Conservation (phyloP, 2,888 invertebrate species). For the Acrobasis consociella region DNA sequence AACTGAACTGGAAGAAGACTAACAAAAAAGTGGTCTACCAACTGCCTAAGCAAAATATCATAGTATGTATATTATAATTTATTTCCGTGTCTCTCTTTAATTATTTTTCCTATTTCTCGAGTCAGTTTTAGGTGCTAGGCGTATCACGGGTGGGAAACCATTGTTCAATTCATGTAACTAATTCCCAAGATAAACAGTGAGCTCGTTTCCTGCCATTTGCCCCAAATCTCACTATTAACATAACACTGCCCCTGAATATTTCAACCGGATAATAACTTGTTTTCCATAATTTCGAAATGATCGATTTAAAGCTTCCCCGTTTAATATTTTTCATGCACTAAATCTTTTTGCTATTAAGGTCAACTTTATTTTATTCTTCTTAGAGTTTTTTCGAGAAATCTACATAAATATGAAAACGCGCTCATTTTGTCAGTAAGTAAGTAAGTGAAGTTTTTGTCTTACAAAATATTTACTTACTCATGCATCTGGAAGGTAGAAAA, state of each 20-base stretch:
- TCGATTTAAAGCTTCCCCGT: slow-evolving; percentile 9
- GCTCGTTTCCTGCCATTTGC: slow-evolving; percentile 41
- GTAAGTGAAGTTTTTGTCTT: too few relatives aligned
- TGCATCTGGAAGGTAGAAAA: too few relatives aligned
- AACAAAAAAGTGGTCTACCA: too few relatives aligned
- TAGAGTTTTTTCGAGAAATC: too few relatives aligned
- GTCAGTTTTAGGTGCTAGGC: too few relatives aligned
- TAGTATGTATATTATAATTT: too few relatives aligned
- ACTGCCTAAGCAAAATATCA: too few relatives aligned
- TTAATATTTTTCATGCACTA: background rate
- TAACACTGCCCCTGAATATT: slow-evolving; percentile 64
- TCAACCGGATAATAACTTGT: slow-evolving; percentile 46
- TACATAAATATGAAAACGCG: background rate
- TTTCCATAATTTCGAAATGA: slow-evolving; percentile 21
- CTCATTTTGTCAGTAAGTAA: background rate
- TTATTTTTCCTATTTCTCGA: too few relatives aligned
- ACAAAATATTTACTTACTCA: too few relatives aligned
- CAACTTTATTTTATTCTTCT: background rate
- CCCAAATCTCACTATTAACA: slow-evolving; percentile 61
- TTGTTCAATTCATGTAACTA: background rate
- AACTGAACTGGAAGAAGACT: too few relatives aligned
- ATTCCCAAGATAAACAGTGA: background rate
- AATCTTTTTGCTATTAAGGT: slow-evolving; percentile 8
- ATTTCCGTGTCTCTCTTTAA: too few relatives aligned
- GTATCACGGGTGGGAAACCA: background rate